Conservation (phyloP, 2,797 vertebrate genomes). For the Pangasius mekongensis region DNA sequence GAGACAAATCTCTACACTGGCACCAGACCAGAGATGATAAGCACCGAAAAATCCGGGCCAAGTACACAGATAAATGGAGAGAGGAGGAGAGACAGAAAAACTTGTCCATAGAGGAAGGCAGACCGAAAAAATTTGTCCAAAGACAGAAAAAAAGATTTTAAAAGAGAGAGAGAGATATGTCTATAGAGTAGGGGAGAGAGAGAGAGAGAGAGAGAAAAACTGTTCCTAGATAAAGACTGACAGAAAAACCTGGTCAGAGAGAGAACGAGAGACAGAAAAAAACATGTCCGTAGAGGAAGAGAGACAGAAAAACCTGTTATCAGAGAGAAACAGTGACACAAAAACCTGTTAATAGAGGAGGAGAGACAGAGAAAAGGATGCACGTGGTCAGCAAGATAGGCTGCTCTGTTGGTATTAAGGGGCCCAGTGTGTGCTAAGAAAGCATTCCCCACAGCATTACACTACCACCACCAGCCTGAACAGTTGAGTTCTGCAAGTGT, state of each 20-base stretch:
- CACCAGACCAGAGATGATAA: background rate
- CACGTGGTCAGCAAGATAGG: no score
- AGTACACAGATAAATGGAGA: background rate
- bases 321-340: background rate
- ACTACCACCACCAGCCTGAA: no score
- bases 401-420: no score
- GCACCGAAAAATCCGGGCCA: background rate
- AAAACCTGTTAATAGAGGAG: background rate
- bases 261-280: background rate
- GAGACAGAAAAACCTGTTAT: background rate
- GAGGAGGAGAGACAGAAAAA: background rate
- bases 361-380: background rate
- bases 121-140: background rate
- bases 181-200: background rate
- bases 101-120: background rate
- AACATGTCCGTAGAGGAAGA: background rate
- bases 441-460: background rate
- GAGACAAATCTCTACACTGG: background rate
- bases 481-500: no score
- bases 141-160: background rate
- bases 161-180: background rate
- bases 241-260: background rate
- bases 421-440: background rate
- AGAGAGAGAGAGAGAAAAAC: background rate
- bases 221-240: background rate